Percentiles rank a stretch among this genome's conserved stretches.
Conservation (phyloP, 2,888 invertebrate species). For the Rhopalosiphum nymphaeae region DNA sequence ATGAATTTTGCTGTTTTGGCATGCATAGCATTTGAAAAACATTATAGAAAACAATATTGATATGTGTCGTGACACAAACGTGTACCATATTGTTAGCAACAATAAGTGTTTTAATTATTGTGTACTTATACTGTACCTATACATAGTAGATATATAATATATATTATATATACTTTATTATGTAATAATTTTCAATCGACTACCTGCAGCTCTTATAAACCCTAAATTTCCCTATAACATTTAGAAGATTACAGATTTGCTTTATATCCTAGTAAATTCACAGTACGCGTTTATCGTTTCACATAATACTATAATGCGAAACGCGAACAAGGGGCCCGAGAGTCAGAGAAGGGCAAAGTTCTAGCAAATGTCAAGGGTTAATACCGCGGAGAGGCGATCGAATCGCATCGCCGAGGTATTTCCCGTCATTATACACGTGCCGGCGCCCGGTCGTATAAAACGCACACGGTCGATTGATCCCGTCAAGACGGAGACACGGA, state of each 20-base stretch:
- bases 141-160: background rate
- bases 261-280: background rate
- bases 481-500: conserved; percentile 1
- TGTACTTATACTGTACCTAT: background rate
- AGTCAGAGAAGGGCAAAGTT: background rate
- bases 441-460: background rate
- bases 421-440: conserved; percentile 2
- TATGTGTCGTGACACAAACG: background rate
- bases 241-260: background rate
- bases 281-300: background rate
- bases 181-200: background rate
- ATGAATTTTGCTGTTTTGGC: too few relatives aligned
- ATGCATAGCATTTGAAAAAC: background rate
- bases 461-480: conserved; percentile 24
- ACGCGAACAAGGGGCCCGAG: background rate
- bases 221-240: background rate
- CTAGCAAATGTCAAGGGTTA: conserved; percentile 17
- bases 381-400: background rate
- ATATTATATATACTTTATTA: background rate
- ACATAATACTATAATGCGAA: background rate
- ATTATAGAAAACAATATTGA: background rate
- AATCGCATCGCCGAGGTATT: conserved; percentile 17
- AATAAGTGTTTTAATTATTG: background rate
- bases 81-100: background rate
- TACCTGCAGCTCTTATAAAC: background rate